Evolutionary conservation across 2,888 invertebrate species (phyloP).

Genomic region (Hypomecis punctinalis): DNA sequence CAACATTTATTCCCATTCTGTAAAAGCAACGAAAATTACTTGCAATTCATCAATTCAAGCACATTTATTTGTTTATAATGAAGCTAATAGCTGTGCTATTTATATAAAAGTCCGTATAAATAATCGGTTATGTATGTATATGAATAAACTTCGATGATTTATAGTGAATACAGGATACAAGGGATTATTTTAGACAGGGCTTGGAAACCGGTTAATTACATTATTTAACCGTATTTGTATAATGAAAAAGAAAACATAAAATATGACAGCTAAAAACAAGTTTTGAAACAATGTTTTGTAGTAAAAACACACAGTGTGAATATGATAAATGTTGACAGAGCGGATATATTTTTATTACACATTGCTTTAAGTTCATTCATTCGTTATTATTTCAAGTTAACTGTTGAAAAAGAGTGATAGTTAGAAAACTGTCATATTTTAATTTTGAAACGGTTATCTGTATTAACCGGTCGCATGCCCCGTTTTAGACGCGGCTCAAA

Average conservation of each 20-base stretch:
- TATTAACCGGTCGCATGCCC: neutral
- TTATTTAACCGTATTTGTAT: too few species aligned
- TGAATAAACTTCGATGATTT: conserved; percentile 35
- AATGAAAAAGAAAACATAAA: too few species aligned
- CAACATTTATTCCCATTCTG: neutral
- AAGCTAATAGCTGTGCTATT: conserved; percentile 34
- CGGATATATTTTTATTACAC: too few species aligned
- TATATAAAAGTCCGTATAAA: conserved; percentile 34
- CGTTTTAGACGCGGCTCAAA: conserved; percentile 42
- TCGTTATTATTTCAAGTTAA: too few species aligned
- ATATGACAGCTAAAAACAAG: too few species aligned
- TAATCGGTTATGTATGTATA: conserved; percentile 30
- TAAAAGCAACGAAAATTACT: conserved; percentile 15
- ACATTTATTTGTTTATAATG: conserved; percentile 4
- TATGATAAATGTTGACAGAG: too few species aligned
- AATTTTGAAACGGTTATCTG: too few species aligned
- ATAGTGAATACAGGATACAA: conserved; percentile 35
- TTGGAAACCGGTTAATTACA: neutral
- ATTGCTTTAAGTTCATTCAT: too few species aligned
- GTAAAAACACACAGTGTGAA: too few species aligned
- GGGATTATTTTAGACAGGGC: conserved; percentile 38
- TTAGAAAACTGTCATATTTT: too few species aligned
- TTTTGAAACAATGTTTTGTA: too few species aligned
- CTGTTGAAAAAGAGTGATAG: too few species aligned
- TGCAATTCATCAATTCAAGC: conserved; percentile 31